Evolutionary conservation across 2,888 invertebrate species (phyloP).

Genomic region (Drosophila infuscata): DNA sequence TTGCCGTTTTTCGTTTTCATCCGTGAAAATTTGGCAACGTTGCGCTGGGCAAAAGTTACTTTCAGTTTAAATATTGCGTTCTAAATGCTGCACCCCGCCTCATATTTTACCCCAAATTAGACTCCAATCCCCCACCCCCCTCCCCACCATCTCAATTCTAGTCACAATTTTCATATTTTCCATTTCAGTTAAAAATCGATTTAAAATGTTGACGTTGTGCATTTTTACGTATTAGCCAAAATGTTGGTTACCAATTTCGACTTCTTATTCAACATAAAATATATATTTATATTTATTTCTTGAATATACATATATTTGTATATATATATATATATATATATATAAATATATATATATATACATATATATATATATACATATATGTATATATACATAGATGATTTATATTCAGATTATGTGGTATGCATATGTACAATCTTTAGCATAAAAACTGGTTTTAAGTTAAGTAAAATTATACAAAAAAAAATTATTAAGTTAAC

Average conservation of each 20-base stretch:
- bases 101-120: neutral
- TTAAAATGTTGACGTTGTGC: constrained; percentile 26
- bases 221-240: constrained; percentile 50
- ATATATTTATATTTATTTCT: constrained; percentile 61
- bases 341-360: constrained; percentile 35
- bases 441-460: constrained; percentile 67
- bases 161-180: constrained; percentile 6
- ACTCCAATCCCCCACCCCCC: too few species aligned
- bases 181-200: constrained; percentile 22
- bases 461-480: constrained; percentile 63
- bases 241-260: constrained; percentile 10
- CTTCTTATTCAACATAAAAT: constrained; percentile 61
- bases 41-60: constrained; percentile 3
- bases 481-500: constrained; percentile 35
- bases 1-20: constrained; percentile 21
- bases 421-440: constrained; percentile 70
- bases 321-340: constrained; percentile 23
- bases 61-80: neutral
- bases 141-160: neutral
- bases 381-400: constrained; percentile 19
- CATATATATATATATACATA: constrained; percentile 27
- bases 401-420: constrained; percentile 46
- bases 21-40: constrained; percentile 31
- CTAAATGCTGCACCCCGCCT: neutral
- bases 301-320: constrained; percentile 44